Evolutionary conservation across 92 coral and sea anemone genomes (phyloP).

Genomic region (Porites lobata): DNA sequence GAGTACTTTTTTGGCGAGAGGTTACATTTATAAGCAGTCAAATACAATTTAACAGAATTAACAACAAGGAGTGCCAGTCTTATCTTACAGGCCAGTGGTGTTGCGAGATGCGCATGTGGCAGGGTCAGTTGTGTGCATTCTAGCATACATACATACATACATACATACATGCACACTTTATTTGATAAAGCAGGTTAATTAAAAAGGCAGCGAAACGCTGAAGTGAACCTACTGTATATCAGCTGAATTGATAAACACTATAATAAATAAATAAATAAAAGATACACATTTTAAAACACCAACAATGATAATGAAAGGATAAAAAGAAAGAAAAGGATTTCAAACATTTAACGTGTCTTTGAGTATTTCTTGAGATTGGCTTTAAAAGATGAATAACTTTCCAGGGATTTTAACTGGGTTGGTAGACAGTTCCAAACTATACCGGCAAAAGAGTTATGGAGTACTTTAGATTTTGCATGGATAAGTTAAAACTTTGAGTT

Average conservation of each 20-base stretch:
- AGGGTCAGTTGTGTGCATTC: too few species aligned
- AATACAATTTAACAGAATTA: too few species aligned
- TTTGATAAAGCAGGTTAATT: background rate
- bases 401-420: background rate
- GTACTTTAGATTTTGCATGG: slow-evolving; percentile 6
- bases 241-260: too few species aligned
- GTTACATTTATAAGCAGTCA: too few species aligned
- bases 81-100: too few species aligned
- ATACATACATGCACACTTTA: background rate
- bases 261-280: background rate
- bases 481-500: background rate
- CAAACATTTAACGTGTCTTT: background rate
- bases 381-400: slow-evolving; percentile 3
- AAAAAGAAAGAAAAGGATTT: too few species aligned
- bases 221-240: background rate
- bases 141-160: too few species aligned
- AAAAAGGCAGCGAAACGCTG: slow-evolving; percentile 2
- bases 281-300: background rate
- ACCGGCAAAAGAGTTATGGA: slow-evolving; percentile 5
- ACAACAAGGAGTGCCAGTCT: too few species aligned
- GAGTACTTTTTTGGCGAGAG: too few species aligned
- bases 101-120: too few species aligned
- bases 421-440: slow-evolving; percentile 6
- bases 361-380: background rate
- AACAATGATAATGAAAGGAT: background rate